Conservation (phyloP, 2,113 vertebrate species). For the Chionodraco myersi region DNA sequence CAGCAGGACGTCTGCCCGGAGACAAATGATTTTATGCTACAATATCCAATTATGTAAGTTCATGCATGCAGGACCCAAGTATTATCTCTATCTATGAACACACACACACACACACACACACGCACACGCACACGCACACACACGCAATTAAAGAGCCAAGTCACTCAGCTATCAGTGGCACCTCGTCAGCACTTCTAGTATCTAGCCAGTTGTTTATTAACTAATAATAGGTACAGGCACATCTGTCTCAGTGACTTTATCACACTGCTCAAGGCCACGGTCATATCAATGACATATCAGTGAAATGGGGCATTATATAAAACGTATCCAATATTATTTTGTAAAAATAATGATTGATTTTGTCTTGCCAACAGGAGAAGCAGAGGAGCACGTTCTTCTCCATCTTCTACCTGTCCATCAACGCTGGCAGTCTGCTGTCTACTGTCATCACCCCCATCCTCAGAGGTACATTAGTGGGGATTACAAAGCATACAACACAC, state of each 20-base stretch:
- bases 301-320: too few relatives aligned
- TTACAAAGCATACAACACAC: neutral
- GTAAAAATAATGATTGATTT: neutral
- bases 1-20: too few relatives aligned
- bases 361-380: constrained; percentile 85
- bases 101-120: too few relatives aligned
- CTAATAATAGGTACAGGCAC: constrained; percentile 20
- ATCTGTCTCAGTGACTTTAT: constrained; percentile 30
- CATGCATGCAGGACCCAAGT: neutral
- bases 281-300: constrained; percentile 11
- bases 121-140: too few relatives aligned
- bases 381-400: constrained; percentile 94
- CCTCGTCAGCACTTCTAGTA: constrained; percentile 64
- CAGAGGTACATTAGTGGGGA: constrained; percentile 82
- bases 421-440: constrained; percentile 93
- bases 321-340: too few relatives aligned
- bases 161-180: constrained; percentile 27
- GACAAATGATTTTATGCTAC: neutral
- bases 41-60: neutral
- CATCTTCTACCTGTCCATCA: constrained; percentile 95
- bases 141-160: neutral
- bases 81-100: neutral
- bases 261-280: constrained; percentile 42
- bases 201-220: constrained; percentile 63
- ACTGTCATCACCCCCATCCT: constrained; percentile 92